Base-by-base conservation (phyloP, 2,888 invertebrate species). In the Xestia c-nigrum region DNA sequence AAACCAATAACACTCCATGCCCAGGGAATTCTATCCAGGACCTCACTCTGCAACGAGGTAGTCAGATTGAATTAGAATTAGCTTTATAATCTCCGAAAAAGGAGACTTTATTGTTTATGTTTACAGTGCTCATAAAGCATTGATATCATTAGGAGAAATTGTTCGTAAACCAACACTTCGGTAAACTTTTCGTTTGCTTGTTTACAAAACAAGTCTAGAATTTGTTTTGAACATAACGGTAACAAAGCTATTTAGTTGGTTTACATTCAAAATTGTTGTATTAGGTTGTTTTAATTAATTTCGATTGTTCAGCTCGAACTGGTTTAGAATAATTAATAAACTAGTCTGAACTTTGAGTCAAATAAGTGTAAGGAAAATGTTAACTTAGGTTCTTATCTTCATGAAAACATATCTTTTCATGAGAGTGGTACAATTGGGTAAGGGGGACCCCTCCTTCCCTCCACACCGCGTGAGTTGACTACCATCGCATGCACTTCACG, bases 181-280 rank as follows among this genome's bases (percentile, higher is more conserved):
- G 43, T 21, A 46, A 83, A 75, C 52, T 82, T 75, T 72, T 19
- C 19, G 52, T 52, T 85, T 61, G 67, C 55, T 77, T 85, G 72
- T 83, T 84, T 67, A 85, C 69, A 59, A 68, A 85, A 77, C 67
- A 76, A 78, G 66, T 78, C 74, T 73, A 75, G 70, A 83, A 67
- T 61, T 40, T 70, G 81, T 69, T 84, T 74, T 57, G 55, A 68
- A 72, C 24, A 64, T n/a, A 72, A 69, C 61, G 61, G 19, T 65
- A 74, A 59, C 72, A 59, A 71, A 85, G 72, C 71, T 74, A 72
- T 74, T 78, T n/a, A 72, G 40, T 55, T 61, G 38, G 65, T 82
- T 74, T 57, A 59, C 70, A 59, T 69, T 78, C 14, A 66, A 75
- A 83, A 72, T 85, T 85, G 79, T 31, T 78, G 31, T 69, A 69